Percentiles rank a stretch among this genome's conserved stretches.
phyloP scores from a whole-genome alignment of 2,113 vertebrate genomes.

The Scopus umbretta region DNA sequence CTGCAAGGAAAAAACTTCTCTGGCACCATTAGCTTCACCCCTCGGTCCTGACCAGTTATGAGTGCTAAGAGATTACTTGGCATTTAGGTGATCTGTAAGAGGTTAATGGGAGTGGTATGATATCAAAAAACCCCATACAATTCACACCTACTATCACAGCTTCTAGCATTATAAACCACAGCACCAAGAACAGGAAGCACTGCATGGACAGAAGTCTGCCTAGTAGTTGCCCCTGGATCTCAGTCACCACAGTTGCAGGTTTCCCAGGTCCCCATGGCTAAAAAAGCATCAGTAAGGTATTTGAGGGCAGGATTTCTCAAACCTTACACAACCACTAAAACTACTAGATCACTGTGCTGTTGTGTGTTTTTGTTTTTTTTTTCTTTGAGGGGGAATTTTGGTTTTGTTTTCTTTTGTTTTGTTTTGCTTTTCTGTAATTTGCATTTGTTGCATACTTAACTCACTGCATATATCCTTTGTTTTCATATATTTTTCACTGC shows the following conservation, averaged over 20 bases:
- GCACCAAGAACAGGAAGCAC: not conserved
- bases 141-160: not conserved
- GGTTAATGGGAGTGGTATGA: not conserved
- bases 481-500: not conserved
- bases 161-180: not conserved
- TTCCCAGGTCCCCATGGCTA: not conserved
- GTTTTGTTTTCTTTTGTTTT: not conserved
- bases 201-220: not conserved
- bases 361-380: too few relatives aligned
- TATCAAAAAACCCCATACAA: not conserved
- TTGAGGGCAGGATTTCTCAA: not conserved
- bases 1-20: not conserved
- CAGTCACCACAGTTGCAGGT: not conserved
- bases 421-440: not conserved
- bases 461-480: not conserved
- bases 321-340: not conserved
- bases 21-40: not conserved
- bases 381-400: not conserved
- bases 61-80: not conserved
- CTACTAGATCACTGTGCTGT: not conserved
- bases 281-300: not conserved
- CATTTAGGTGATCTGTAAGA: not conserved
- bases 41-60: not conserved
- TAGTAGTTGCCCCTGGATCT: not conserved
- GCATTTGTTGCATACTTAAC: not conserved